phyloP scores from a whole-genome alignment of 1,140 invertebrate species.

The Heliothis subflexa region DNA sequence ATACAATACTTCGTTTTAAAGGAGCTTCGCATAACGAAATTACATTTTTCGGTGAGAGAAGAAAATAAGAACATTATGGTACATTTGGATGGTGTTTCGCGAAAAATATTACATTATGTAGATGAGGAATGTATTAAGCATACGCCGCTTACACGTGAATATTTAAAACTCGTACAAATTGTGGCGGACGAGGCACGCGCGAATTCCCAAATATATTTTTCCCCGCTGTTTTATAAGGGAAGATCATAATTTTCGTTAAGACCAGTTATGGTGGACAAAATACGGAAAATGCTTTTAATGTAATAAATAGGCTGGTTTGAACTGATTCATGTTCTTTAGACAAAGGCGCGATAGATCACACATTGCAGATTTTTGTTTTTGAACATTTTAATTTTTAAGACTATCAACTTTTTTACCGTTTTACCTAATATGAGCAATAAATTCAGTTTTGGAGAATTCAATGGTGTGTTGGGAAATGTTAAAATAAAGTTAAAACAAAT shows the following conservation, averaged over 20 bases:
- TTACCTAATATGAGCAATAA: too few relatives aligned
- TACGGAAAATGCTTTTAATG: too few relatives aligned
- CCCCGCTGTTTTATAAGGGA: conserved; percentile 60
- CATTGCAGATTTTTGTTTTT: too few relatives aligned
- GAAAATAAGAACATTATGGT: conserved; percentile 57
- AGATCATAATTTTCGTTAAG: conserved; percentile 79
- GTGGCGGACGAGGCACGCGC: conserved; percentile 63
- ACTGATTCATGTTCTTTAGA: too few relatives aligned
- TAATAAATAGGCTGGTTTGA: too few relatives aligned
- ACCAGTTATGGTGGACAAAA: conserved; percentile 6
- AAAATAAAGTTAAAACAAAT: too few relatives aligned
- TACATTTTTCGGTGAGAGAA: conserved; percentile 37
- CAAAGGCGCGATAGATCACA: too few relatives aligned
- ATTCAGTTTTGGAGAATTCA: too few relatives aligned
- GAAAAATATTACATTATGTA: conserved; percentile 67
- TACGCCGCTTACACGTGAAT: conserved; percentile 66
- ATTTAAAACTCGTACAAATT: conserved; percentile 74
- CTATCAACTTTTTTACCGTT: too few relatives aligned
- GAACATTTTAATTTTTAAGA: too few relatives aligned
- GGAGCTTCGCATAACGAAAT: conserved; percentile 26
- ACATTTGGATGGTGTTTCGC: conserved; percentile 55
- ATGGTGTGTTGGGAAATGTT: too few relatives aligned
- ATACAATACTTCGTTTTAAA: neutral
- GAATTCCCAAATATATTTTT: conserved; percentile 68
- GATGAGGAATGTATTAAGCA: conserved; percentile 69